phyloP scores from a whole-genome alignment of 2,888 invertebrate species.

The Hyppa rectilinea region DNA sequence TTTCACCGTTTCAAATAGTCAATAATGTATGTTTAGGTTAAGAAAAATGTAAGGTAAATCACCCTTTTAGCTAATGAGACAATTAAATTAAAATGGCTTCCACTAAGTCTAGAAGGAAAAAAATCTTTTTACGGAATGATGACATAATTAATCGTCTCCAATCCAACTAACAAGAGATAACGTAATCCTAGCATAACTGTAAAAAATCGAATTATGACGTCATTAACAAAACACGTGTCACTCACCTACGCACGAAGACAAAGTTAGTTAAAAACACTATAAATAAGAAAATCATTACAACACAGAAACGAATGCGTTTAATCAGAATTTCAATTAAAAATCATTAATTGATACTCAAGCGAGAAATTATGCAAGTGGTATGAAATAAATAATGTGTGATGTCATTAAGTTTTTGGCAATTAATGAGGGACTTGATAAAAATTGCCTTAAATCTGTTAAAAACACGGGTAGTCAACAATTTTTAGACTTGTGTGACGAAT shows the following conservation, averaged over 20 bases:
- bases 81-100: too few relatives aligned
- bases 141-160: too few relatives aligned
- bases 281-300: slow-evolving; percentile 47
- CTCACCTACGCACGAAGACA: slow-evolving; percentile 62
- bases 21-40: too few relatives aligned
- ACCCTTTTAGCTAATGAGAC: too few relatives aligned
- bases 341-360: slow-evolving; percentile 31
- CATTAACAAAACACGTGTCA: slow-evolving; percentile 35
- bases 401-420: slow-evolving; percentile 8
- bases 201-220: slow-evolving; percentile 21
- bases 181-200: slow-evolving; percentile 3
- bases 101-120: too few relatives aligned
- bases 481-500: too few relatives aligned
- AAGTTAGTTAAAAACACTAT: slow-evolving; percentile 51
- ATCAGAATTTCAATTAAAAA: slow-evolving; percentile 58
- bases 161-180: background rate
- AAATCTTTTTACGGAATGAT: too few relatives aligned
- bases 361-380: slow-evolving; percentile 27
- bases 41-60: too few relatives aligned
- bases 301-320: slow-evolving; percentile 35
- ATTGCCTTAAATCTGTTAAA: too few relatives aligned
- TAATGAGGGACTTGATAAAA: too few relatives aligned
- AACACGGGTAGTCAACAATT: background rate
- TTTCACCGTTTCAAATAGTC: too few relatives aligned
- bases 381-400: slow-evolving; percentile 12